Evolutionary conservation across 2,888 invertebrate species (phyloP).

Genomic region (Tineola bisselliella): DNA sequence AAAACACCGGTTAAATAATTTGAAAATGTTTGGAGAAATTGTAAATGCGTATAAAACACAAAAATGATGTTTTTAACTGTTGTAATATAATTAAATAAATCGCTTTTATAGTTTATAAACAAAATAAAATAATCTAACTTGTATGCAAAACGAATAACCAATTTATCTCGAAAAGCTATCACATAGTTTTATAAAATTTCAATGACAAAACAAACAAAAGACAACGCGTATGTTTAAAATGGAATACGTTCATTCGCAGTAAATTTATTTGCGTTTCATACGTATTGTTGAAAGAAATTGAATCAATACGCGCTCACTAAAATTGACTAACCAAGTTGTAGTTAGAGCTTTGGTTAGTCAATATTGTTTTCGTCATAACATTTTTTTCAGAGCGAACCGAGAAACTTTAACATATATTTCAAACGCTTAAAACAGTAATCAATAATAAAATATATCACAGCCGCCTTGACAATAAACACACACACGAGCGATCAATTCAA

Average conservation of each 20-base stretch:
- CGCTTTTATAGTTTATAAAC: too few species aligned
- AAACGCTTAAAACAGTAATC: too few species aligned
- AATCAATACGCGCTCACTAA: neutral
- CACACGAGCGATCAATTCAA: slow-evolving; percentile 7
- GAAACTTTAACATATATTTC: too few species aligned
- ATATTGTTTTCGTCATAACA: too few species aligned
- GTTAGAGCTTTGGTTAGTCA: too few species aligned
- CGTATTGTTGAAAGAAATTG: slow-evolving; percentile 6
- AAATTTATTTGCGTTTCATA: slow-evolving; percentile 16
- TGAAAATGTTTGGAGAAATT: too few species aligned
- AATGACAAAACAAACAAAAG: slow-evolving; percentile 9
- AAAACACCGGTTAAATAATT: too few species aligned
- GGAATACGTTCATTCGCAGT: slow-evolving; percentile 15
- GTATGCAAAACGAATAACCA: neutral
- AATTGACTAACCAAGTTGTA: neutral
- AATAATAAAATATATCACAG: neutral
- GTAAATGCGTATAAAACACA: too few species aligned
- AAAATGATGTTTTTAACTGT: too few species aligned
- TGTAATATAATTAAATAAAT: too few species aligned
- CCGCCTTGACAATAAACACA: neutral
- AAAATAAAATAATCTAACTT: neutral
- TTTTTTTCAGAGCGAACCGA: too few species aligned
- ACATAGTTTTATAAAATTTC: slow-evolving; percentile 1
- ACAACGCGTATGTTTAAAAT: slow-evolving; percentile 13
- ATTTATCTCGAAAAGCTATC: neutral